Percentiles rank a stretch among this genome's conserved stretches.
These are phyloP conservation scores for Ceyx melanurus DNA, from an alignment of 2,113 vertebrate species.

Conservation along the genomic window DNA sequence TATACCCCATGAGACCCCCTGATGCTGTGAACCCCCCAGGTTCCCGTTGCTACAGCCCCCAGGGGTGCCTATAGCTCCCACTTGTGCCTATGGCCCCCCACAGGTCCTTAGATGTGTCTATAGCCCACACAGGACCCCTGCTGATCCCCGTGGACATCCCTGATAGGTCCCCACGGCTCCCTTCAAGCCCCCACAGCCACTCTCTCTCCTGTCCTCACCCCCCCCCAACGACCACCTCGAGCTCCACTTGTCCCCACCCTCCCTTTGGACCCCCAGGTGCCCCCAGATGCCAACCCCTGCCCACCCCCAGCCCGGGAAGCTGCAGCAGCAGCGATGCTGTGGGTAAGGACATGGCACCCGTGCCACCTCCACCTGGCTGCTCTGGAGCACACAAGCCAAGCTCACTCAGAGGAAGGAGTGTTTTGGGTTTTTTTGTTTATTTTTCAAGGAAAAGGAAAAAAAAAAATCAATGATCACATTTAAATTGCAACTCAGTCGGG, in stretches of 20 bases:
- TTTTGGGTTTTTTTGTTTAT: slow-evolving; percentile 82
- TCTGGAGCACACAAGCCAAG: background rate
- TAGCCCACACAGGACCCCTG: too few species aligned
- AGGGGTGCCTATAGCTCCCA: background rate
- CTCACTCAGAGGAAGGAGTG: background rate
- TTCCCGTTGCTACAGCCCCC: background rate
- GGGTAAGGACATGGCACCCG: background rate
- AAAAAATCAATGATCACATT: slow-evolving; percentile 66
- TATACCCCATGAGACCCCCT: background rate
- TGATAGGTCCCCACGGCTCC: too few species aligned
- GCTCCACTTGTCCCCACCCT: rapidly evolving
- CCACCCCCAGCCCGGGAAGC: background rate
- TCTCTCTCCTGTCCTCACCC: too few species aligned
- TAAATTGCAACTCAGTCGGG: slow-evolving; percentile 74
- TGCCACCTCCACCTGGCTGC: background rate
- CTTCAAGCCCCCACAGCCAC: too few species aligned
- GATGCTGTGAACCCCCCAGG: background rate
- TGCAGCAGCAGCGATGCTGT: background rate
- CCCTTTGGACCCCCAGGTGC: background rate
- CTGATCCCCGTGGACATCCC: background rate
- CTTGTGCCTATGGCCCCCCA: background rate
- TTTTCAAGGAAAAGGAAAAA: slow-evolving; percentile 81
- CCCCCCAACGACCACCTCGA: background rate
- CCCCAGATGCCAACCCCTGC: rapidly evolving
- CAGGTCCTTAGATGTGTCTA: too few species aligned